Evolutionary conservation across 2,888 invertebrate species (phyloP).

Genomic region (Colletes collaris): DNA sequence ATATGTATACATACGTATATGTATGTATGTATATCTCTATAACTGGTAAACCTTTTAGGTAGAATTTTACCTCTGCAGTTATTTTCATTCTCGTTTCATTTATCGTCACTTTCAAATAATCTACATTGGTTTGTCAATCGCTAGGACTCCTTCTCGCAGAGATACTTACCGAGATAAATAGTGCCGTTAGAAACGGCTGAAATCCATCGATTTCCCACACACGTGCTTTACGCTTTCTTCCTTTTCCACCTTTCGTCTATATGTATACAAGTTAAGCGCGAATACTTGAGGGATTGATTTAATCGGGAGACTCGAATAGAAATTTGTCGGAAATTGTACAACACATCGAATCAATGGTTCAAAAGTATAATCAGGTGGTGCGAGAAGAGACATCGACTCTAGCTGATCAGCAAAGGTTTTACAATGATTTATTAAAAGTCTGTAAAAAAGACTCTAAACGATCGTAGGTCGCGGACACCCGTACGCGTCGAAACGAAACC

Average conservation of each 20-base stretch:
- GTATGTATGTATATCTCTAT: slow-evolving; percentile 9
- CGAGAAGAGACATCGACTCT: slow-evolving; percentile 3
- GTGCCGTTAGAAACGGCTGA: too few relatives aligned
- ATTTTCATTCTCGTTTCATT: too few relatives aligned
- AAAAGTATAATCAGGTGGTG: not conserved
- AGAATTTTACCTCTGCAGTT: too few relatives aligned
- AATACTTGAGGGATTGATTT: not conserved
- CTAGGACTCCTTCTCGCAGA: too few relatives aligned
- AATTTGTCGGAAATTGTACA: not conserved
- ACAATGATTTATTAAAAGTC: slow-evolving; percentile 59
- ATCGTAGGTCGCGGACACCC: slow-evolving; percentile 46
- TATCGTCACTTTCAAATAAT: too few relatives aligned
- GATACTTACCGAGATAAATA: too few relatives aligned
- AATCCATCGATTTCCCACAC: too few relatives aligned
- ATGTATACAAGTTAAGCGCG: too few relatives aligned
- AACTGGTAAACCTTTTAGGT: too few relatives aligned
- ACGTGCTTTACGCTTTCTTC: not conserved
- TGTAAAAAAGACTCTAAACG: slow-evolving; percentile 72
- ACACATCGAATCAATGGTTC: not conserved
- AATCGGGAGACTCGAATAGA: too few relatives aligned
- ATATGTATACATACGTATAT: slow-evolving; percentile 55
- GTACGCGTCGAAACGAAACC: slow-evolving; percentile 47
- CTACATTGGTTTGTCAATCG: too few relatives aligned
- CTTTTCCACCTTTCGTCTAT: not conserved
- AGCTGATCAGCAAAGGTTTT: slow-evolving; percentile 41